Base-by-base conservation (phyloP, 2,113 vertebrate species). In the Oryzias javanicus region DNA sequence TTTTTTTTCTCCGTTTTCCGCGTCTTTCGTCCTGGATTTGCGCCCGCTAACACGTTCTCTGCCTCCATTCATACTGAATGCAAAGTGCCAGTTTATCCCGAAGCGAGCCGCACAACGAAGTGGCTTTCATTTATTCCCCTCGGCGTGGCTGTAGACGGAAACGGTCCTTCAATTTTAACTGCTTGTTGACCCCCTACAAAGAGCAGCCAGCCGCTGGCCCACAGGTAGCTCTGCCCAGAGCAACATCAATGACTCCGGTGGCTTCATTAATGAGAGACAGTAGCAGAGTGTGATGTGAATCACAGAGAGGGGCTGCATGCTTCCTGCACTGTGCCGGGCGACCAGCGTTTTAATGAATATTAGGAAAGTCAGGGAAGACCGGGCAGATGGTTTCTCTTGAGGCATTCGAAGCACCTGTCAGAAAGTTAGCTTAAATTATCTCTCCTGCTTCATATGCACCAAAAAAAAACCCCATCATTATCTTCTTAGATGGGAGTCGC, bases 351-450 rank as follows among this genome's bases (percentile, higher is more conserved):
- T 83, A 82, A 79, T 86, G 84, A 80, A 84, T 83, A 79, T 83
- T 69, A 77, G 61, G 56, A 64, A 59, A 85, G 72, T 56, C 22
- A 35, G 74, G 53, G 75, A 78, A 64, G 25, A 56, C 70, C 60
- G 64, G 69, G 53, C 86, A 88, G 86, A 86, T 85, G 89, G 72
- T 68, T 84, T 69, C 80, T 83, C 86, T 73, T 49, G 81, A 83
- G 85, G 78, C 79, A 53, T 70, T 59, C 78, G 75, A 49, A 84
- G 56, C 69, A 72, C 73, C 81, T 81, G 80, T 86, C 82, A 86
- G 64, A 52, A 69, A 49, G 55, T 74, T 74, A 79, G 63, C 60
- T 78, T 72, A 83, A 83, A 82, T 80, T 20, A 84, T 71, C 53
- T 56, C 6, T 60, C 49, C 46, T 27, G 7, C 53, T 60, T 20